Evolutionary conservation across 2,113 vertebrate species (phyloP), one percentile per base, ranked within the genome.

Genomic region (Callaeas wilsoni): DNA sequence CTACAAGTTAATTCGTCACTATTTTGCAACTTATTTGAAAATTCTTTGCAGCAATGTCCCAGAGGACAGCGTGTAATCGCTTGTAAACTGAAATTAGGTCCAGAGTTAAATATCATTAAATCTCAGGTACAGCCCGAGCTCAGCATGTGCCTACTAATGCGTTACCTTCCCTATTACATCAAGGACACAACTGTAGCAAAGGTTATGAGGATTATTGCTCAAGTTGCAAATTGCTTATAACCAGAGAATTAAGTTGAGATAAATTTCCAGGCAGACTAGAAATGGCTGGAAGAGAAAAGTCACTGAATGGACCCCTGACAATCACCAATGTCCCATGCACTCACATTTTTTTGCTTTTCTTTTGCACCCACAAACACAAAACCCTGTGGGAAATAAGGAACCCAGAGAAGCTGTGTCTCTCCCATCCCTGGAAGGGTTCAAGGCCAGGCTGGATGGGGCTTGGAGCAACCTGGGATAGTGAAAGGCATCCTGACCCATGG

Each of bases 1-100:
- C 98, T 98, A 98, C 97, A 97, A 98, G 98, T 99, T 99, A 98
- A 99, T 99, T 99, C 98, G 95, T 99, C 98, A 99, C 98, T 98
- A 98, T 98, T 99, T 98, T 98, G 98, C 98, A 98, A 98, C 98
- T 99, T 98, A 98, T 97, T 98, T 98, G 98, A 98, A 98, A 99
- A 98, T 97, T 94, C 96, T 90, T 46, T 30, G 97, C 98, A 98
- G 98, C 98, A 91, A 95, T 97, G 98, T 99, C 98, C 99, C 98
- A 96, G 93, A 98, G 98, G 99, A 98, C 97, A 95, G 97, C 96
- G 95, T 98, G 98, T 99, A 99, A 99, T 99, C 98, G 97, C 98
- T 98, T 98, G 98, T 98, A 98, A 98, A 98, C 98, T 98, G 98
- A 98, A 98, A 99, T 98, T 98, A 99, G 98, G 98, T 98, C 98